Base-by-base conservation (phyloP, 2,797 vertebrate species). In the Graptemys geographica region DNA sequence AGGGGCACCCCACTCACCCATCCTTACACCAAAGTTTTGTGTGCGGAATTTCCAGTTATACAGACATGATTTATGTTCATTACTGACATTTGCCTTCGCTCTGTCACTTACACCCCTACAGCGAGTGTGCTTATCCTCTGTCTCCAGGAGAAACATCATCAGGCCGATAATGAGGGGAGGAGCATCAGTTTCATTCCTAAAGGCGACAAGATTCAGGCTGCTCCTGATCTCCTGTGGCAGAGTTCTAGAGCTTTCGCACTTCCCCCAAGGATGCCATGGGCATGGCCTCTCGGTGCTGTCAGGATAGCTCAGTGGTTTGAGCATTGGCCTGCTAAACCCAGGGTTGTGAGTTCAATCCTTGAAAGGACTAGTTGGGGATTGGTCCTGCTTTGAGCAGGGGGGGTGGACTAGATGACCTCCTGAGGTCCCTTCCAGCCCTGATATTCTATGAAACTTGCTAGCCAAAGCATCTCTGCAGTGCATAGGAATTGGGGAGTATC, bases 71-170 rank as follows among this genome's bases (percentile, higher is more conserved):
- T 27, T 51, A 16, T 28, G 31, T 41, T 74, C 52, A 8, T 0
- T 1, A n/a, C 31, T 18, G 79, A n/a, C n/a, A 81, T 25, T 84
- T 6, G 37, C 55, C 49, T 9, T 0, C 0, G 3, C 37, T 37
- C 72, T 49, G 44, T 62, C 25, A 6, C 1, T 56, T 69, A 28
- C 8, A 5, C 31, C 11, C 52, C 47, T 0, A 0, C 10, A 8
- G 8, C 0, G 2, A 8, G 53, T 51, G 8, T 72, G 33, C 7
- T 28, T 11, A 74, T 2, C 1, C 53, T 4, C 62, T 4, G 3
- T 4, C 31, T 49, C 76, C 87, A 18, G 37, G 0, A 62, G 11
- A 41, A 82, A 27, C 5, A 31, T 4, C 33, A 25, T 65, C 62
- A 7, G 27, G 62, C 62, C 3, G 6, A 65, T 13, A 15, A 6